Base-by-base conservation (phyloP, 2,113 vertebrate species). In the Neotragus moschatus region DNA sequence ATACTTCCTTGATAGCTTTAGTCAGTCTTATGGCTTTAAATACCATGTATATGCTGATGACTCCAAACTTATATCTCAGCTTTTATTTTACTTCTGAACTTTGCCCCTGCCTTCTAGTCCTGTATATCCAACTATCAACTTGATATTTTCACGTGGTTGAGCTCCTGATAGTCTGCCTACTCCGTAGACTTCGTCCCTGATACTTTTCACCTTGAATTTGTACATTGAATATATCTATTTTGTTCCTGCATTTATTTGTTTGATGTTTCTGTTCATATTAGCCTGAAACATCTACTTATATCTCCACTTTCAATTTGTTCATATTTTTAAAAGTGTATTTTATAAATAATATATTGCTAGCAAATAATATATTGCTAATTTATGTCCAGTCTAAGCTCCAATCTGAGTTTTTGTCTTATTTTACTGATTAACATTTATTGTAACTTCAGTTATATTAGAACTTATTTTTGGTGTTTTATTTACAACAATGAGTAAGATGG, bases 201-300 rank as follows among this genome's bases (percentile, higher is more conserved):
- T 39, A 89, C 25, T 61, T 90, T 89, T 80, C 94, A 60, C 70
- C 55, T 92, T 96, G 55, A 97, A 96, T 90, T 96, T 82, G 17
- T 63, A 81, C 39, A 17, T 94, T 75, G 60, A 92, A 91, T 79
- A 73, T 95, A 81, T 17, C 30, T 88, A 8, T 23, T 92, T 86
- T 85, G 77, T 77, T 92, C 21, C 90, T 55, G 26, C 14, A 47
- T 12, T 63, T 28, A 51, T 81, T 36, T 58, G 33, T 30, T 33
- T 89, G 61, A 23, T 89, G 28, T 95, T 92, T 79, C 28, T 97
- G 43, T 88, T 88, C 47, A 63, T 86, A 90, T 60, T 87, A 90
- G 47, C 28, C 47, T 77, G 16, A 13, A 90, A 51, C 63, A 93
- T 53, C 43, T 88, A 80, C 33, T 85, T 97, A 47, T 17, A 58